Conservation (phyloP, 1,140 invertebrate genomes). For the Drosophila kanapiae region DNA sequence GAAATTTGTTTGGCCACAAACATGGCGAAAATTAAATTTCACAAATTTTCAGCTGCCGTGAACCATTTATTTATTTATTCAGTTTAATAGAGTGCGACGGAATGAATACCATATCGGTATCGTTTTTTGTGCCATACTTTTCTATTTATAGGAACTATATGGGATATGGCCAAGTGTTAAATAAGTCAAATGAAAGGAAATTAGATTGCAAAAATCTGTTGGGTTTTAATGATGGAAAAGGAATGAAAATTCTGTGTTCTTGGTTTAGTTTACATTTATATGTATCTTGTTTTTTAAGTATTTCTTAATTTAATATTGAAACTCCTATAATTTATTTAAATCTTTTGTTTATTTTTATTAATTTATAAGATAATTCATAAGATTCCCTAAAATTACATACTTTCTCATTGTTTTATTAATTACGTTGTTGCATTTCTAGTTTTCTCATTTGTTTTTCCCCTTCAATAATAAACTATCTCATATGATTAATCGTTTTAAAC, state of each 20-base stretch:
- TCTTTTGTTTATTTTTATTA: no score
- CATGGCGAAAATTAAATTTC: conserved; percentile 19
- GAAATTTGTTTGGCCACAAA: conserved; percentile 23
- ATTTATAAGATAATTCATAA: no score
- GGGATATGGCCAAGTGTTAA: conserved; percentile 9
- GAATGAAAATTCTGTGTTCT: neutral
- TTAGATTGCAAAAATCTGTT: neutral
- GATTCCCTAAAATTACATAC: neutral
- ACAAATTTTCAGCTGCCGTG: conserved; percentile 13
- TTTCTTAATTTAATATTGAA: neutral
- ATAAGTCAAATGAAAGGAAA: neutral
- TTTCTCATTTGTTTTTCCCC: neutral
- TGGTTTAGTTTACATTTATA: neutral
- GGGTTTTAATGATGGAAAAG: neutral
- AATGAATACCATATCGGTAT: conserved; percentile 32
- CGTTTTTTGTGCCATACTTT: conserved; percentile 1
- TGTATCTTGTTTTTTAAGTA: neutral
- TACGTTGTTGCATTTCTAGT: neutral
- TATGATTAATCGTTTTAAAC: neutral
- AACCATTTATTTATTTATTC: conserved; percentile 26
- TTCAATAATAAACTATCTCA: neutral
- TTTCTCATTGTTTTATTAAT: neutral
- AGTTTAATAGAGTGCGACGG: conserved; percentile 6
- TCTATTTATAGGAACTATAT: conserved; percentile 19
- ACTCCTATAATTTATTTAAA: no score